Base-by-base conservation (phyloP, 1,140 invertebrate species). In the Augochlora pura region DNA sequence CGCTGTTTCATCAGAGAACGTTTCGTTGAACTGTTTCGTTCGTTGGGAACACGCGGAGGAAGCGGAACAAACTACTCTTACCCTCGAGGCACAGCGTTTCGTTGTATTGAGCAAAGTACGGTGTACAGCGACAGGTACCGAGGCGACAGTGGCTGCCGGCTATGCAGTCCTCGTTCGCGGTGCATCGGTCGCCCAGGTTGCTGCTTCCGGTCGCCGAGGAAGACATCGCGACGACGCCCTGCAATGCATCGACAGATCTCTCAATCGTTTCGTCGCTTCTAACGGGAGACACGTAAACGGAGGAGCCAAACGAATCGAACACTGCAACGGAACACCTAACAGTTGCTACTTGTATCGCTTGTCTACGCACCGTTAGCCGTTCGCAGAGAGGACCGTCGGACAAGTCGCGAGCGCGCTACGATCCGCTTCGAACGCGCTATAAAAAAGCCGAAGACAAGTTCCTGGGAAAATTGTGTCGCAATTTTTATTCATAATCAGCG, bases 51-150 rank as follows among this genome's bases (percentile, higher is more conserved):
- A 38, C 46, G 27, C 23, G 63, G 57, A 80, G 27, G 38, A 70
- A 59, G 18, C 63, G 23, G 10, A n/a, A 54, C 7, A 12, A n/a
- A 80, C 38, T 14, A 52, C 9, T 57, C 95, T 96, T 92, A 96
- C 95, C 95, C 91, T 95, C 95, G 82, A 96, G 91, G 92, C 95
- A 96, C 52, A 90, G 92, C 27, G 95, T 95, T 60, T 91, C 91
- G 89, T 96, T 95, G 87, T 95, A 93, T 85, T 93, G 93, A 3
- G 95, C 95, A 88, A 94, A 96, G 87, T 95, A 96, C 39, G 95
- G 94, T 83, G 94, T 93, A 89, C 95, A 96, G 42, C 94, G 93
- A 90, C 95, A 96, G 86, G 93, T 92, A 64, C 95, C 95, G 77
- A 92, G 91, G 64, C 93, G 88, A 88, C 95, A 96, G 38, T 94